Base-by-base conservation (phyloP, 1,140 invertebrate genomes). In the Whitmania pigra region DNA sequence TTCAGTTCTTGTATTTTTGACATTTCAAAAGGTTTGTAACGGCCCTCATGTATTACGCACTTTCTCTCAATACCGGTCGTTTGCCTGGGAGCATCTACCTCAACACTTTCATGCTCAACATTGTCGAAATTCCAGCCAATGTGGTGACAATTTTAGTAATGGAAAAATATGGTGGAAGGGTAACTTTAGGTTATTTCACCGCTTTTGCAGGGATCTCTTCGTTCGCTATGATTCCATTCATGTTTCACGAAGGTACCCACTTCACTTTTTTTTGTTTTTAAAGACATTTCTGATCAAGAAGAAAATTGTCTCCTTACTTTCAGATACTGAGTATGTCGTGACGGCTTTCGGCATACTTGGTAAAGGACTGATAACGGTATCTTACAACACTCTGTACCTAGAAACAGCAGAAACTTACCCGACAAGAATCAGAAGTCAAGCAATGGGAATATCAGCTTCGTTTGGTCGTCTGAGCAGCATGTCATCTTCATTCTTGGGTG, bases 331-430 rank as follows among this genome's bases (percentile, higher is more conserved):
- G 57, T 63, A 63, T n/a, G 20, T 63, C 13, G 57, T 63, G 22
- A 63, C 22, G 1, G 57, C 57, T 22, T 15, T 63, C 3, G 57
- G 57, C 57, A 63, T 63, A 25, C 57, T 63, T 11, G 57, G 57
- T 1, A 63, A 63, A 63, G 57, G 57, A 2, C 11, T 63, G 29
- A 49, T 63, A 11, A 88, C 83, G 85, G 89, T 89, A 0, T 88
- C 89, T 0, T 93, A 91, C 77, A 89, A 90, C 49, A 88, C 93
- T 22, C 88, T 92, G 72, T 94, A 93, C 76, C 90, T 93, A 75
- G 94, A 92, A 78, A 92, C 91, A 0, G 90, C 91, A 0, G 92
- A 95, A 82, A 78, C 87, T 20, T 89, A 75, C 84, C 88, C 77
- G 80, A 89, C 87, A 80, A 88, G 89, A 79, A 80, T 81, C 25